phyloP scores from a whole-genome alignment of 2,113 vertebrate genomes.

The Corynorhinus townsendii region DNA sequence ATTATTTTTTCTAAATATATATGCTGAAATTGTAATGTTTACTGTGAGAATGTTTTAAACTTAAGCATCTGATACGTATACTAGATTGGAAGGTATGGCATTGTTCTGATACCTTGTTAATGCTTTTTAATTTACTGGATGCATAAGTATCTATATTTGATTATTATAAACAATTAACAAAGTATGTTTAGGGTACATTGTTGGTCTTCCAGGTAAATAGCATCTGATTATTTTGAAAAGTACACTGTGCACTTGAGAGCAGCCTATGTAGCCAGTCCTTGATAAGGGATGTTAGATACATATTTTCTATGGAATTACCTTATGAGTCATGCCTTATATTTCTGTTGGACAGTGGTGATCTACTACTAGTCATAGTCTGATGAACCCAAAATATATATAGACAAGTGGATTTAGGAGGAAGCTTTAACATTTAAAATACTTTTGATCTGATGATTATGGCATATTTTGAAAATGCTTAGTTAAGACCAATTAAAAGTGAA shows the following conservation, averaged over 20 bases:
- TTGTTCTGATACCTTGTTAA: not conserved
- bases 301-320: not conserved
- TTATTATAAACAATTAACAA: not conserved
- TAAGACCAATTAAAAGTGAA: constrained; percentile 4
- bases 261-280: not conserved
- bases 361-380: not conserved
- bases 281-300: not conserved
- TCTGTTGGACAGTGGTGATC: not conserved
- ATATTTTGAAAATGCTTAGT: not conserved
- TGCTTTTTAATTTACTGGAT: not conserved
- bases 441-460: not conserved
- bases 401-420: not conserved
- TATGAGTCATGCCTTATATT: not conserved
- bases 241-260: not conserved
- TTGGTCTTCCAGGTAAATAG: not conserved
- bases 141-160: not conserved
- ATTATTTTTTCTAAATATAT: not conserved
- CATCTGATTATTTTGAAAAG: not conserved
- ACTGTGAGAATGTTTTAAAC: not conserved
- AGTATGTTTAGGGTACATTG: not conserved
- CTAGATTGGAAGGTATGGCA: not conserved
- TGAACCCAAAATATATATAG: not conserved
- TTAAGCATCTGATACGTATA: not conserved
- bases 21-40: not conserved
- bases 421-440: constrained; percentile 24